Evolutionary conservation across 2,888 invertebrate genomes (phyloP).

Genomic region (Augochlorella aurata): DNA sequence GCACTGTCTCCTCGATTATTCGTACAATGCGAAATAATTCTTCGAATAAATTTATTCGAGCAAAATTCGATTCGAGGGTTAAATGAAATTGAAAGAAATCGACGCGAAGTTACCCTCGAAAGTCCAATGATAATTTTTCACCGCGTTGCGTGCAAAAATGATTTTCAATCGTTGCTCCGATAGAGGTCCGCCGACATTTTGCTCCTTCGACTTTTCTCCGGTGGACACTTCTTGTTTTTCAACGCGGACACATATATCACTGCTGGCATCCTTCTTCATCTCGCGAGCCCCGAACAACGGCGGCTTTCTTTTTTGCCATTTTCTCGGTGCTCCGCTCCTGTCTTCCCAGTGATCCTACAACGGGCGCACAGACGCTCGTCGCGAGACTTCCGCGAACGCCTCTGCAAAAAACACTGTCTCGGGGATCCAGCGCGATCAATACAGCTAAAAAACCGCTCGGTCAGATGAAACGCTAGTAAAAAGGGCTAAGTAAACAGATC

Average conservation of each 20-base stretch:
- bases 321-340: not conserved
- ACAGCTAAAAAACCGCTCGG: not conserved
- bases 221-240: not conserved
- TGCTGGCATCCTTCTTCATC: conserved; percentile 33
- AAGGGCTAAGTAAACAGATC: not conserved
- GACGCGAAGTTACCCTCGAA: too few relatives aligned
- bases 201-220: conserved; percentile 9
- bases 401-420: conserved; percentile 16
- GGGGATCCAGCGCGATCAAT: conserved; percentile 1
- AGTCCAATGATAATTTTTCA: too few relatives aligned
- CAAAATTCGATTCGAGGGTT: too few relatives aligned
- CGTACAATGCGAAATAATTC: too few relatives aligned
- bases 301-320: not conserved
- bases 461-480: conserved; percentile 1
- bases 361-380: conserved; percentile 21
- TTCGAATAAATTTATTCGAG: too few relatives aligned
- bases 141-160: too few relatives aligned
- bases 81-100: too few relatives aligned
- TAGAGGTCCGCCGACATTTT: conserved; percentile 20
- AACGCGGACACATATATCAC: conserved; percentile 43
- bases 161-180: conserved; percentile 9
- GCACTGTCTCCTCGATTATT: too few relatives aligned
- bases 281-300: conserved; percentile 7
- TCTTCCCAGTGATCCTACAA: conserved; percentile 18
- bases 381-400: conserved; percentile 20